Evolutionary conservation across 2,113 vertebrate species (phyloP).

Genomic region (Pelodiscus sinensis): DNA sequence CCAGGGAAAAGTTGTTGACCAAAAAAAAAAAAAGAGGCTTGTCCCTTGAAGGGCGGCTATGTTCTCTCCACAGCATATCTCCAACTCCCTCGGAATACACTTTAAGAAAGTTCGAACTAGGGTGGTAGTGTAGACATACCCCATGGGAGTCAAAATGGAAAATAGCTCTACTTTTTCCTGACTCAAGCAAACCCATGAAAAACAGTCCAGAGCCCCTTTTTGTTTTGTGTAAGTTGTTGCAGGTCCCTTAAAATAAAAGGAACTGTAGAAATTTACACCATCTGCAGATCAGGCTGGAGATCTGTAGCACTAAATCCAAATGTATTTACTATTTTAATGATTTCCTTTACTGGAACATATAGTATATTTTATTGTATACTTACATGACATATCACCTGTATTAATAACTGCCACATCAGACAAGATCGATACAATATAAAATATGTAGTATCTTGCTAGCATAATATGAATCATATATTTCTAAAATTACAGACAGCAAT

Average conservation of each 20-base stretch:
- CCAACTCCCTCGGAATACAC: too few relatives aligned
- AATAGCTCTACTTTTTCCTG: not conserved
- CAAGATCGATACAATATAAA: not conserved
- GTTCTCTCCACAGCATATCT: too few relatives aligned
- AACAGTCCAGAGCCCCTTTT: fast-evolving
- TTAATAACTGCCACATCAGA: not conserved
- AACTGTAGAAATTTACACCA: not conserved
- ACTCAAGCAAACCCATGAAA: not conserved
- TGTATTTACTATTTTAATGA: not conserved
- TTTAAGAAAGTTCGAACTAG: too few relatives aligned
- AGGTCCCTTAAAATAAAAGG: not conserved
- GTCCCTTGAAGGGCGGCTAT: too few relatives aligned
- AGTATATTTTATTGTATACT: not conserved
- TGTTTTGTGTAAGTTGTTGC: not conserved
- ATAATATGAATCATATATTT: not conserved
- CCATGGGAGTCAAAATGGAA: not conserved
- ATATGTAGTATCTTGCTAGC: not conserved
- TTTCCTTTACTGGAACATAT: not conserved
- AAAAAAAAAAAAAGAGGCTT: too few relatives aligned
- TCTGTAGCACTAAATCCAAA: not conserved
- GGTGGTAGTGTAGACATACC: too few relatives aligned
- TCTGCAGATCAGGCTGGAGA: not conserved
- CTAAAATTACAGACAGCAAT: not conserved
- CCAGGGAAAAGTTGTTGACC: too few relatives aligned
- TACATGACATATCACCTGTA: not conserved